Evolutionary conservation across 2,888 invertebrate species (phyloP), one percentile per base, ranked within the genome.

Genomic region (Diarsia rubi): DNA sequence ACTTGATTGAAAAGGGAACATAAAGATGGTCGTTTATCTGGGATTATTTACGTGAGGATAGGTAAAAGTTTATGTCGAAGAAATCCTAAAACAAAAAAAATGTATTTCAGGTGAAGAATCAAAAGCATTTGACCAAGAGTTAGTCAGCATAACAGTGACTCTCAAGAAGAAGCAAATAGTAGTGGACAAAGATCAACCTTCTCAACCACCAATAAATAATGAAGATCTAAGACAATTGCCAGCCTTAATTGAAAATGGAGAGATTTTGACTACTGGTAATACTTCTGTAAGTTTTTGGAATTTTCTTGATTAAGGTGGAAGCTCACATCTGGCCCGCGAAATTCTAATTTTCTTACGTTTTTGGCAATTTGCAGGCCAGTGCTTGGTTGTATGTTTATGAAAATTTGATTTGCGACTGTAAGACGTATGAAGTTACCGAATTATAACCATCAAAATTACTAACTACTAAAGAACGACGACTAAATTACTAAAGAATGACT

Each of bases 71-170:
- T 59, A 5, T 3, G n/a, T 24, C 21, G 3, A 42, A 42, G 59
- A 24, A 60, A 6, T 42, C 0, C 1, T n/a, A 8, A 62, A 62
- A 42, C n/a, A 2, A 8, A 8, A 0, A 42, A n/a, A 8, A 24
- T 62, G 0, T 44, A 21, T 93, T 96, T 54, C 92, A 98, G 99
- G 98, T n/a, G 97, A 98, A 86, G 98, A 98, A 81, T 97, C 97
- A 62, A 99, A 99, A 14, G 95, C 97, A 60, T 99, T 99, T 92
- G 98, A 98, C 83, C 97, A 98, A 62, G 99, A 99, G 97, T 97
- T 99, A 31, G 97, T 97, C 0, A 98, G 98, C 11, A 97, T 99
- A 24, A 97, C 97, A 42, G 91, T 99, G 0, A 98, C 98, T 92
- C 94, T 98, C 0, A 99, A 98, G 92, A 98, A 98, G 88, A 97